Evolutionary conservation across 1,140 invertebrate species (phyloP), one percentile per base, ranked within the genome.

Genomic region (Pemphigus obesinymphae): DNA sequence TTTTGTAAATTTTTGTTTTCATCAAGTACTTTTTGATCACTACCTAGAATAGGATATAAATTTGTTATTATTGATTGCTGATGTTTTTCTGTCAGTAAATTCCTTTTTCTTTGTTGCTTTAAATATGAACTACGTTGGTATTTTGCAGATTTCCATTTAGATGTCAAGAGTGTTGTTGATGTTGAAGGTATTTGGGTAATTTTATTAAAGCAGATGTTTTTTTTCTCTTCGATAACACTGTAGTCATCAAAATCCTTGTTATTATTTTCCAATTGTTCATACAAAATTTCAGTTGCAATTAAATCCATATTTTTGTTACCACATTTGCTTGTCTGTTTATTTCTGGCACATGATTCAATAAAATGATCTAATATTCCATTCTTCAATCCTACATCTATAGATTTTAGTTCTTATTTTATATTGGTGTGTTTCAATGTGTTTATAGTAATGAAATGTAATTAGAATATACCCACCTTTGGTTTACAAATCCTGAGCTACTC

Each of bases 371-470:
- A 58, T 13, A 26, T 58, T 31, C 55, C 55, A 29, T 58, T 58
- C 55, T 58, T 58, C 26, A 58, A 26, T 15, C 55, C 55, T 23
- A 58, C 3, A 29, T 58, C 26, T 58, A 29, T 58, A 26, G 13
- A 58, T 58, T 58, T 58, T 2, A 29, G 26, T 58, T 58, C 55
- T 29, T 31, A n/a, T 58, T 58, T 58, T 58, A 29, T 26, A 29
- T 58, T 13, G n/a, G 13, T 55, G 53, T 26, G 53, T 55, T 26
- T 55, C 29, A 29, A 58, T 58, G 55, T 58, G 23, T 58, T 58
- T 58, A 58, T 58, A 58, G n/a, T n/a, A n/a, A n/a, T n/a, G n/a
- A n/a, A n/a, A n/a, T n/a, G 29, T 58, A 58, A 58, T 58, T 58
- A 58, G 26, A 55, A 55, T 58, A 58, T 26, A 58, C 26, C 55